Percentiles rank a stretch among this genome's conserved stretches.
phyloP scores from a whole-genome alignment of 2,888 invertebrate genomes.

The Mythimna albipuncta region DNA sequence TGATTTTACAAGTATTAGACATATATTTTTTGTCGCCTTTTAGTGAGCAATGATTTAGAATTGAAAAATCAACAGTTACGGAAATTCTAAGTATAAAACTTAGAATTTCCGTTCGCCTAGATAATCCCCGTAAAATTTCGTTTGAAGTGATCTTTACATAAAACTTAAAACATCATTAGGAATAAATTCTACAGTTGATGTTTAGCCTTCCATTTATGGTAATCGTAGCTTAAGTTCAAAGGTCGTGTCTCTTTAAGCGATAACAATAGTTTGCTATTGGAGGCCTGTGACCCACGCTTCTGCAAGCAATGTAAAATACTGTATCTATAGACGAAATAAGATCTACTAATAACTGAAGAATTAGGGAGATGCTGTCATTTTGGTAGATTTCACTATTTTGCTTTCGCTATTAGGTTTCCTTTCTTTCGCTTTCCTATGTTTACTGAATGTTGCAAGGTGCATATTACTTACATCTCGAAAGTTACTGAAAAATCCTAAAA shows the following conservation, averaged over 20 bases:
- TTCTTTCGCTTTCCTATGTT: too few relatives aligned
- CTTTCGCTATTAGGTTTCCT: neutral
- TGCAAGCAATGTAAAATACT: slow-evolving; percentile 67
- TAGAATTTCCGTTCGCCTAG: too few relatives aligned
- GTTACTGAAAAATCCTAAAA: slow-evolving; percentile 38
- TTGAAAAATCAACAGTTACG: neutral
- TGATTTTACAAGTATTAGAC: slow-evolving; percentile 36
- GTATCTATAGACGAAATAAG: slow-evolving; percentile 57
- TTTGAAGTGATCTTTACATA: slow-evolving; percentile 1
- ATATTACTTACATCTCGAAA: neutral
- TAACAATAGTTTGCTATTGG: slow-evolving; percentile 65
- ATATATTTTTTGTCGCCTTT: slow-evolving; percentile 23
- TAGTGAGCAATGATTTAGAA: slow-evolving; percentile 1
- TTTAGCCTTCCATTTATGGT: slow-evolving; percentile 52
- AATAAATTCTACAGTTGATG: slow-evolving; percentile 17
- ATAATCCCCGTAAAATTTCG: neutral
- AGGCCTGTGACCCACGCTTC: slow-evolving; percentile 66
- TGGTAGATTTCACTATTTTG: slow-evolving; percentile 3
- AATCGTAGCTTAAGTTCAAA: slow-evolving; percentile 76
- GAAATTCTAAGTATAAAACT: too few relatives aligned
- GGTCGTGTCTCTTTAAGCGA: slow-evolving; percentile 72
- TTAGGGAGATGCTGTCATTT: slow-evolving; percentile 33
- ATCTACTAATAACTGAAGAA: slow-evolving; percentile 66
- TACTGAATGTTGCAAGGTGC: too few relatives aligned
- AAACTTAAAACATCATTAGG: slow-evolving; percentile 10